Base-by-base conservation (phyloP, 2,113 vertebrate genomes). In the Burhinus bistriatus region DNA sequence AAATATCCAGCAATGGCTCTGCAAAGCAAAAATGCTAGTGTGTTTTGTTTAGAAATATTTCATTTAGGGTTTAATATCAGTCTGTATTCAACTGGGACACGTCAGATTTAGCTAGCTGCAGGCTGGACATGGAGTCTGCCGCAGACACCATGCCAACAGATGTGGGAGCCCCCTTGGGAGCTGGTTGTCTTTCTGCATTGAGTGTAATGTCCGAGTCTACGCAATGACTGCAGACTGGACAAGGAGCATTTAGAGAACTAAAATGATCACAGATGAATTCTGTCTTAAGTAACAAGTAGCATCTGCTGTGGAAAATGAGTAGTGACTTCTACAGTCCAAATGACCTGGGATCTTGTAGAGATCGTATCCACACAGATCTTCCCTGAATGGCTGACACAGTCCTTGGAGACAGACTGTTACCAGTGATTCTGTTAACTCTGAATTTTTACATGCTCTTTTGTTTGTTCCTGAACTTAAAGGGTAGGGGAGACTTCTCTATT, bases 91-190 rank as follows among this genome's bases (percentile, higher is more conserved):
- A 4, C 12, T 32, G 23, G 42, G 30, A 29, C 4, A 5, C 21
- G 18, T 45, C 36, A 59, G 44, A 54, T 47, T 30, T 55, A 52
- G n/a, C 10, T 42, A 23, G 76, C 47, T 75, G 42, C 26, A 66
- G 13, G 44, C 4, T 87, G 57, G 65, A 17, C 0, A 0, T 40
- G 47, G 47, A 59, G 27, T 40, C 58, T 73, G 6, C 49, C 73
- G 11, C n/a, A 32, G 15, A 6, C 3, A 5, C 40, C 7, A 1
- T 61, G 32, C n/a, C 0, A 0, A 7, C 34, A 54, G 83, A 0
- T 1, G 34, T 0, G 0, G 27, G 44, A 57, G 44, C 3, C 3
- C 32, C 9, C 55, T 45, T 65, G 64, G 42, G 69, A 64, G 32
- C 15, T 51, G 18, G 36, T 62, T 13, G 2, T 59, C 42, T 29